Percentiles rank a stretch among this genome's conserved stretches.
These are phyloP conservation scores for Leptodactylus fuscus DNA, from an alignment of 2,113 vertebrate species.

Conservation along the genomic window DNA sequence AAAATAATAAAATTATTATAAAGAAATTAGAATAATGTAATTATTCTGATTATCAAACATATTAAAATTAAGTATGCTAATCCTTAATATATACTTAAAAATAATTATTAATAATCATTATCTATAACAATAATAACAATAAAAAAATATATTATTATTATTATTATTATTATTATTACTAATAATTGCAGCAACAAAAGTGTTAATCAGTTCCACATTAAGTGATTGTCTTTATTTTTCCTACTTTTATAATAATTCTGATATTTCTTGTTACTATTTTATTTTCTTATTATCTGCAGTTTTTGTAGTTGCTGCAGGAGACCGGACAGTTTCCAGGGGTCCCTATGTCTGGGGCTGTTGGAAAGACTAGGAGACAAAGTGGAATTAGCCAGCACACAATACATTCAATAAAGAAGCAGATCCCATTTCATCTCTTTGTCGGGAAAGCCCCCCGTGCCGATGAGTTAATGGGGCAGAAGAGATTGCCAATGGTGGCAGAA, in stretches of 20 bases:
- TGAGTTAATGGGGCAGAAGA: constrained; percentile 96
- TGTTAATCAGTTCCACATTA: too few relatives aligned
- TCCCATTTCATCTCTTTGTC: constrained; percentile 82
- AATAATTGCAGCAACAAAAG: background rate
- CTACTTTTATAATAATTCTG: background rate
- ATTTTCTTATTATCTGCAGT: background rate
- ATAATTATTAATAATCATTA: too few relatives aligned
- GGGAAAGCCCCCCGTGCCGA: constrained; percentile 80
- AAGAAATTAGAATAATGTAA: too few relatives aligned
- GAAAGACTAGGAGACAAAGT: constrained; percentile 63
- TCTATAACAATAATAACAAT: too few relatives aligned
- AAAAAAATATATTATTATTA: too few relatives aligned
- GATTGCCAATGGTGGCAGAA: constrained; percentile 81
- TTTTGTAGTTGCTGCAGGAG: background rate
- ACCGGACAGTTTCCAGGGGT: constrained; percentile 10
- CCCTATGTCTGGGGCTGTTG: constrained; percentile 51
- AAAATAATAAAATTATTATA: too few relatives aligned
- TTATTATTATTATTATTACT: too few relatives aligned
- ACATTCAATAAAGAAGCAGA: constrained; percentile 69
- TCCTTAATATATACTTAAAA: background rate
- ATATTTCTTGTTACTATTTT: background rate
- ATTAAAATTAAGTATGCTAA: too few relatives aligned
- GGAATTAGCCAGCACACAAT: constrained; percentile 69
- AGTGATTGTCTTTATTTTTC: background rate
- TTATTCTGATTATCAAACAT: too few relatives aligned